Evolutionary conservation across 2,888 invertebrate species (phyloP).

Genomic region (Drosophila monieri): DNA sequence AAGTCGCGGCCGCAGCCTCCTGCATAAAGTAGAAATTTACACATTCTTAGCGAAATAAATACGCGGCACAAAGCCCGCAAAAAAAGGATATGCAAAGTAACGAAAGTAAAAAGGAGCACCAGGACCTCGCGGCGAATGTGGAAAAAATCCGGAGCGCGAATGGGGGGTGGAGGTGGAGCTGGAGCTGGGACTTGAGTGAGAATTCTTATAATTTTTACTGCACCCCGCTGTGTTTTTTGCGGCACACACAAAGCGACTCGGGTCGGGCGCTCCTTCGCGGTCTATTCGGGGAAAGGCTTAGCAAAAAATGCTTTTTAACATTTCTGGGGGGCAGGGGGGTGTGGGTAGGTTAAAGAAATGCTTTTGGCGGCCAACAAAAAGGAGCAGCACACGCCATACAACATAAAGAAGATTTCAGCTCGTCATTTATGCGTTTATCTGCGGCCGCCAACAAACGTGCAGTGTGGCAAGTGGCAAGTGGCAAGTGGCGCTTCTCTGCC

Average conservation of each 20-base stretch:
- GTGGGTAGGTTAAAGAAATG: constrained; percentile 60
- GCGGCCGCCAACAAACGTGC: constrained; percentile 64
- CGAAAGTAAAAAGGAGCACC: constrained; percentile 34
- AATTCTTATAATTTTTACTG: constrained; percentile 76
- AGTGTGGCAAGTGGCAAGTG: constrained; percentile 55
- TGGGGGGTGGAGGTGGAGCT: constrained; percentile 34
- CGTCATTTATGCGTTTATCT: constrained; percentile 79
- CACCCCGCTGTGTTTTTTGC: constrained; percentile 9
- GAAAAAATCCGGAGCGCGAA: constrained; percentile 35
- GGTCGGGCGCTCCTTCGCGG: background rate
- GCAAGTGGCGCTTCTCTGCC: constrained; percentile 34
- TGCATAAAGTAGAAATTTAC: constrained; percentile 78
- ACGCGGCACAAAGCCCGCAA: constrained; percentile 52
- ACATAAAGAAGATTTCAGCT: constrained; percentile 68
- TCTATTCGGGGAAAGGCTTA: constrained; percentile 65
- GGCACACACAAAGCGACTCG: constrained; percentile 30
- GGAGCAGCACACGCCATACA: constrained; percentile 7
- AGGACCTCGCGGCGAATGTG: constrained; percentile 58
- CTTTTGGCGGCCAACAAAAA: constrained; percentile 44
- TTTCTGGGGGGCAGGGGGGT: constrained; percentile 24
- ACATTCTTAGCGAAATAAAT: constrained; percentile 77
- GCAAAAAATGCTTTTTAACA: constrained; percentile 76
- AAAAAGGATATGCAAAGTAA: constrained; percentile 22
- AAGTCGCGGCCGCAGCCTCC: constrained; percentile 71
- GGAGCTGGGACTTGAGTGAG: constrained; percentile 60